Evolutionary conservation across 2,113 vertebrate species (phyloP), one percentile per base, ranked within the genome.

Genomic region (Gavia stellata): DNA sequence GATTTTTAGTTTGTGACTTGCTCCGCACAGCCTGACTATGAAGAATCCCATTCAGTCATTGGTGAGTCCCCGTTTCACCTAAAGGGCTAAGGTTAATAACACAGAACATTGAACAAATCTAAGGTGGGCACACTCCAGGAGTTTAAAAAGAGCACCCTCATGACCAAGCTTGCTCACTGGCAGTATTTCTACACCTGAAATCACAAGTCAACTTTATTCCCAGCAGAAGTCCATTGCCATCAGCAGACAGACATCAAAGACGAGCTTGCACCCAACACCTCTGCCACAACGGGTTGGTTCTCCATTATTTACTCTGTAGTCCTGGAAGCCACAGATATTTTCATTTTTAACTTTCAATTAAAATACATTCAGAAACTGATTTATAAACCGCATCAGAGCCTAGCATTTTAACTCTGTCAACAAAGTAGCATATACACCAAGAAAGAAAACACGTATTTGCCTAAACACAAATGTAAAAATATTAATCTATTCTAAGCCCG

Each of bases 241-340:
- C 36, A 75, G 17, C 71, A 86, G 25, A 70, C 9, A 49, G 28
- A 63, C 14, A 59, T 38, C 44, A 83, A 80, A 68, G 50, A 58
- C 1, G 3, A 91, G 21, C n/a, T n/a, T 70, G 63, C 63, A 68
- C 28, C 21, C 52, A 86, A 31, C 25, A 67, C 47, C 16, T 75
- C 62, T 20, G 9, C 4, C 0, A 0, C 5, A 4, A 66, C 15
- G 34, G 17, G 8, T 4, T 86, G 12, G 23, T 55, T 65, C 3
- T 1, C 17, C 7, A 3, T 45, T 73, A 80, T 49, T 88, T 52
- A 31, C 1, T 29, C 20, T 23, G 15, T 12, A 77, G 50, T 23
- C 28, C 74, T 61, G 40, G 58, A 81, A 91, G 49, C 10, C 45
- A 73, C 17, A 17, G 14, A 31, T 14, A 52, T 59, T 70, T 40